phyloP scores from a whole-genome alignment of 2,113 vertebrate genomes.

The Sphaerodactylus townsendi region DNA sequence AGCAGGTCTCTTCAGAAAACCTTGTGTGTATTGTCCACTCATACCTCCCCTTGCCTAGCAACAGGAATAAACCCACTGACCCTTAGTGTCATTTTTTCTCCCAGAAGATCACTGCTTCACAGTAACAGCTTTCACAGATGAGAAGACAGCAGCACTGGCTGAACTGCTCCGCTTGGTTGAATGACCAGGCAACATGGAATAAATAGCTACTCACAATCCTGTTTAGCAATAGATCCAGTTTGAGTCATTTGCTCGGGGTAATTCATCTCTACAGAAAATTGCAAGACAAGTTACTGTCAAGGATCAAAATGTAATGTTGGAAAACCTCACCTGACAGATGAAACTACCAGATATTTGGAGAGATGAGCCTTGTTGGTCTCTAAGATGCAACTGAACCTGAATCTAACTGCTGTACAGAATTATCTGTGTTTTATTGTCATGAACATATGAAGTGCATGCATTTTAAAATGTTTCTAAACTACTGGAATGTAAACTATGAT shows the following conservation, averaged over 20 bases:
- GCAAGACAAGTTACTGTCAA: slow-evolving; percentile 43
- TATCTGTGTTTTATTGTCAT: not conserved
- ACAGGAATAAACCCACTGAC: slow-evolving; percentile 31
- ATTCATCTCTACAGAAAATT: slow-evolving; percentile 32
- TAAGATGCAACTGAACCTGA: no score
- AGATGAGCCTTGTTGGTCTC: not conserved
- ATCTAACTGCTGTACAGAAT: not conserved
- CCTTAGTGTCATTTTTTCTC: not conserved
- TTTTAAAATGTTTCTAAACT: not conserved
- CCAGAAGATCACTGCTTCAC: not conserved
- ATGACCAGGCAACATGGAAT: slow-evolving; percentile 51
- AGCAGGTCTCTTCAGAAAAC: slow-evolving; percentile 5
- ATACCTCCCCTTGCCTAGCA: slow-evolving; percentile 47
- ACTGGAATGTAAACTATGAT: not conserved
- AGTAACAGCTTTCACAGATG: slow-evolving; percentile 54
- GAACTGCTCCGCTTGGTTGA: slow-evolving; percentile 47
- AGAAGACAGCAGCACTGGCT: slow-evolving; percentile 26
- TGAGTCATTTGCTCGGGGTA: not conserved
- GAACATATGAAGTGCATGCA: not conserved
- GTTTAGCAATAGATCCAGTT: slow-evolving; percentile 27
- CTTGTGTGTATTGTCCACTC: not conserved
- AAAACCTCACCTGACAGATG: not conserved
- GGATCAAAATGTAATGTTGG: slow-evolving; percentile 18
- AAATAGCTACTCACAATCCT: slow-evolving; percentile 54
- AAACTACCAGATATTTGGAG: not conserved